Evolutionary conservation across 2,888 invertebrate species (phyloP), one percentile per base, ranked within the genome.

Genomic region (Sphaerophoria taeniata): DNA sequence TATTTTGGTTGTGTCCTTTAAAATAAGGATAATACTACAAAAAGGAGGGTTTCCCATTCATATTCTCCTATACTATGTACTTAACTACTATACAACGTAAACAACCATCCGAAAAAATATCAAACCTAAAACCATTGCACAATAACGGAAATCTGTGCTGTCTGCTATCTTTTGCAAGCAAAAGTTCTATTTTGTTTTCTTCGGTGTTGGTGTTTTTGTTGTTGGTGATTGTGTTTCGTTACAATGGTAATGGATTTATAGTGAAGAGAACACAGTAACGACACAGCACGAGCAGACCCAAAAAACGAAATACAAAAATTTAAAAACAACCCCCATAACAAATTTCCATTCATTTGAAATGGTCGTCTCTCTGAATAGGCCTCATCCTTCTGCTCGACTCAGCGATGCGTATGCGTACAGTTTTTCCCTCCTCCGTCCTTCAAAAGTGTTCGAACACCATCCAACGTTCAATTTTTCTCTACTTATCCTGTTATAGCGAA

Each of bases 191-290:
- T 69, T 83, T 60, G 60, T 49, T n/a, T 39, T 60, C n/a, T n/a
- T 58, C 34, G 24, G 24, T 24, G 24, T 36, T 72, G 61, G n/a
- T n/a, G n/a, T 60, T 39, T 53, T 77, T 78, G 78, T 83, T 65
- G 51, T 51, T 51, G 11, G 47, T 39, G 3, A 11, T 60, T 43
- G 9, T 65, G 34, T 58, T 16, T 39, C 12, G 36, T 63, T 24
- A 63, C 63, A 63, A 65, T 5, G 49, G 55, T 79, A 80, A 84
- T 80, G 84, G 75, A 76, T 80, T 84, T 84, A 80, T 84, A 79
- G 70, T 70, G 56, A 58, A 56, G 45, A 56, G 11, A 14, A 45
- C 33, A 33, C 7, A 14, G 31, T 71, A 65, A 58, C 12, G 63
- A 31, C 24, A 53, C 53, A 24, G 31, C 24, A 49, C 33, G 34